A percentile compares a stretch with the other conserved stretches of the same genome.
Evolutionary conservation across 1,140 invertebrate genomes (phyloP).

Genomic region (Sinonovacula constricta): DNA sequence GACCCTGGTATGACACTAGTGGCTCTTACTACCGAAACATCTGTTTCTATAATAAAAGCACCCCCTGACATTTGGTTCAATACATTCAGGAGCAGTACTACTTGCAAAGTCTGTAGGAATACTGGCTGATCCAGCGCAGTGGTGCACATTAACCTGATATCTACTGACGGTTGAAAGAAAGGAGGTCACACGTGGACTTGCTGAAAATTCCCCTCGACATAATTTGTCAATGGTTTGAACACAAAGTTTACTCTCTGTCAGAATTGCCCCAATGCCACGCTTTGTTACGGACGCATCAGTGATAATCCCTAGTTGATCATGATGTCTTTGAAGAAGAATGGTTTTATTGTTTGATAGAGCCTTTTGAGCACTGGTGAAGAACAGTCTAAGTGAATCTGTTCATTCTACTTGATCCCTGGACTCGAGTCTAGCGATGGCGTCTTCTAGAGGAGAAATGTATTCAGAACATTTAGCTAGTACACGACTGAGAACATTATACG

Average conservation of each 20-base stretch:
- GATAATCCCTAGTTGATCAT: conserved; percentile 52
- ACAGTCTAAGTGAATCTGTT: conserved; percentile 14
- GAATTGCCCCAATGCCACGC: conserved; percentile 20
- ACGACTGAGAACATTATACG: conserved; percentile 39
- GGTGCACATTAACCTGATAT: conserved; percentile 15
- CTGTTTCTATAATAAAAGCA: conserved; percentile 10
- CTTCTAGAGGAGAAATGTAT: conserved; percentile 3
- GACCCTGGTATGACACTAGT: no score
- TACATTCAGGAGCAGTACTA: conserved; percentile 26
- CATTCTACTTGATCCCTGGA: conserved; percentile 34
- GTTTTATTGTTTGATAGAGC: no score
- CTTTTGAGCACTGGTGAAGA: conserved; percentile 21
- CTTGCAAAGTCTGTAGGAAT: no score
- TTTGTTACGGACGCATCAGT: conserved; percentile 43
- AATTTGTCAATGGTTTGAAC: no score
- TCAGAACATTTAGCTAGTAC: conserved; percentile 15
- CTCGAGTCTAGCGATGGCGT: conserved; percentile 10
- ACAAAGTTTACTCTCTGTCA: no score
- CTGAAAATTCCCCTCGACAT: no score
- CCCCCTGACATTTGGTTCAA: conserved; percentile 40
- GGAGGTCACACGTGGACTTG: no score
- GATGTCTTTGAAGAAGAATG: neutral
- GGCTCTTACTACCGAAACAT: conserved; percentile 19
- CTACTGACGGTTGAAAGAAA: conserved; percentile 43
- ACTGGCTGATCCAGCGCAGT: conserved; percentile 33